These are phyloP conservation scores for Oncopodura yosiiana DNA, from an alignment of 1,140 invertebrate genomes.

Conservation along the genomic window DNA sequence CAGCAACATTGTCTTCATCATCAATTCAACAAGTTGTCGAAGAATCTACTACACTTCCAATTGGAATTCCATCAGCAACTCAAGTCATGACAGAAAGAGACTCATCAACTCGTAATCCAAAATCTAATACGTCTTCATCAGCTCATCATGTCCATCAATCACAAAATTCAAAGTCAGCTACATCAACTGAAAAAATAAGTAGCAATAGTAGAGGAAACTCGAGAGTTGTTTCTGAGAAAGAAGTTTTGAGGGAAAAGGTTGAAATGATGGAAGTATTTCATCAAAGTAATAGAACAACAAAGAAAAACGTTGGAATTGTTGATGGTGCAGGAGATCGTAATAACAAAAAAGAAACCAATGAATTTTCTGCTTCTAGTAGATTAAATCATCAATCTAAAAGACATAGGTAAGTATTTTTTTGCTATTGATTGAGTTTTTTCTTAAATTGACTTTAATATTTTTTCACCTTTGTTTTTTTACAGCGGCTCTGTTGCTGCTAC, in stretches of 20 bases:
- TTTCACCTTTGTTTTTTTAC: no score
- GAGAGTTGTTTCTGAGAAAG: conserved; percentile 12
- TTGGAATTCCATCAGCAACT: not conserved
- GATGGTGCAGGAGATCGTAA: not conserved
- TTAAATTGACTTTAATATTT: no score
- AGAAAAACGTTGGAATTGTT: conserved; percentile 6
- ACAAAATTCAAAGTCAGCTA: not conserved
- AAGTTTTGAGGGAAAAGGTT: conserved; percentile 14
- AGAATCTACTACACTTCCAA: not conserved
- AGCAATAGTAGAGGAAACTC: conserved; percentile 5
- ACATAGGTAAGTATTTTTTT: no score
- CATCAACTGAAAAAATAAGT: not conserved
- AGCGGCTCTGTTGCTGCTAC: no score
- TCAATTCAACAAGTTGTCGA: not conserved
- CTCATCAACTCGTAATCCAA: not conserved
- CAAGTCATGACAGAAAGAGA: not conserved
- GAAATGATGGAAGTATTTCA: not conserved
- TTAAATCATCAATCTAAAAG: no score
- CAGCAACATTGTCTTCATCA: not conserved
- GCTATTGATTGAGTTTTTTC: no score
- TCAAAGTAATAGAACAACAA: conserved; percentile 8
- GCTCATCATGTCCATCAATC: no score
- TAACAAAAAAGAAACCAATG: conserved; percentile 17
- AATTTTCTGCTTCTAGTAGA: not conserved
- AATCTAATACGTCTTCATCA: not conserved